A percentile compares a stretch with the other conserved stretches of the same genome.
Conservation (phyloP, 2,797 vertebrate genomes). For the Hephaestus fuliginosus region DNA sequence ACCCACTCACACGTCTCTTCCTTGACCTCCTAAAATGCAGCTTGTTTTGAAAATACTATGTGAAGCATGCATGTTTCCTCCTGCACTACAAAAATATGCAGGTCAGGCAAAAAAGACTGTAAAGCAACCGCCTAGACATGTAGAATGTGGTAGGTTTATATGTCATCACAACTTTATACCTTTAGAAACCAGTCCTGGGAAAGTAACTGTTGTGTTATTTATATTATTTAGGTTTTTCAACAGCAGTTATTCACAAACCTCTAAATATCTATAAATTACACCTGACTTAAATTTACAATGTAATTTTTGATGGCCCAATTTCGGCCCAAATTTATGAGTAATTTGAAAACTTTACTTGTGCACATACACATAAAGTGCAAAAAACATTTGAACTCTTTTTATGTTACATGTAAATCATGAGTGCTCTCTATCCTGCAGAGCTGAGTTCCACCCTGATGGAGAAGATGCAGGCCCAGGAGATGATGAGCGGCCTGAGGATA, state of each 20-base stretch:
- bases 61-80: conserved; percentile 3
- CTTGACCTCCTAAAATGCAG: not conserved
- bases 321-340: not conserved
- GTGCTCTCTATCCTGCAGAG: conserved; percentile 81
- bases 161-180: not conserved
- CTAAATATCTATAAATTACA: not conserved
- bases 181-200: not conserved
- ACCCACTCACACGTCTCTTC: not conserved
- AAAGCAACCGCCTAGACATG: not conserved
- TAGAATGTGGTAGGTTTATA: not conserved
- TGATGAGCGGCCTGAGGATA: conserved; percentile 90
- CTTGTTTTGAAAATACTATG: not conserved
- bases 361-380: not conserved
- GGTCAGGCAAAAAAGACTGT: not conserved
- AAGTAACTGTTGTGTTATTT: not conserved
- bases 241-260: not conserved
- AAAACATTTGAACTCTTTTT: not conserved
- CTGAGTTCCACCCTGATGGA: conserved; percentile 92
- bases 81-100: not conserved
- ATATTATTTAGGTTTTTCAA: not conserved
- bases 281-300: not conserved
- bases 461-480: conserved; percentile 96
- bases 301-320: not conserved
- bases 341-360: not conserved
- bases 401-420: not conserved